A percentile compares a stretch with the other conserved stretches of the same genome.
These are phyloP conservation scores for Rhizoglyphus robini DNA, from an alignment of 1,140 invertebrate genomes.

Conservation along the genomic window DNA sequence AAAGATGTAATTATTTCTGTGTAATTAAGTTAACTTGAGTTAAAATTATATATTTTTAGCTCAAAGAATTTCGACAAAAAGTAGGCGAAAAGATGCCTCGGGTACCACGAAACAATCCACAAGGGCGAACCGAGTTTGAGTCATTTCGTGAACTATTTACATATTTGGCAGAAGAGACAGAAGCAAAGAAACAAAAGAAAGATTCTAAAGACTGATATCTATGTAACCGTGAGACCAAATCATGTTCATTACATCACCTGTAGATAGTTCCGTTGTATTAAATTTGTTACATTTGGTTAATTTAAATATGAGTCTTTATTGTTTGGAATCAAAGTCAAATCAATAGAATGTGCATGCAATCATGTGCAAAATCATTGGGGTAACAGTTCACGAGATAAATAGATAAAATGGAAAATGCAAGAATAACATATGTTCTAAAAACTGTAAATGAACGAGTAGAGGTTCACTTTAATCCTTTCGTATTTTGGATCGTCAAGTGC, in stretches of 20 bases:
- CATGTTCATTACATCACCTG: background rate
- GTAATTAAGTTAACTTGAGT: background rate
- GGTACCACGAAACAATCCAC: slow-evolving; percentile 62
- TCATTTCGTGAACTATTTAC: slow-evolving; percentile 33
- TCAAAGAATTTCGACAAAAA: slow-evolving; percentile 39
- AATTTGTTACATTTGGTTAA: no score
- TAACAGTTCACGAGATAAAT: no score
- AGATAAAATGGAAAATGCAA: no score
- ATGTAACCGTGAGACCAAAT: background rate
- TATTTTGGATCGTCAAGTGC: background rate
- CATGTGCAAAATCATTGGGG: no score
- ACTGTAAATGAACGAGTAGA: slow-evolving; percentile 2
- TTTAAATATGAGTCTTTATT: no score
- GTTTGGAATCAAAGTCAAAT: no score
- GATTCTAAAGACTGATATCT: background rate
- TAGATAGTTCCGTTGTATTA: background rate
- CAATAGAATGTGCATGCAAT: no score
- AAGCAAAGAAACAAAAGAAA: slow-evolving; percentile 23
- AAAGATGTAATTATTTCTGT: slow-evolving; percentile 45
- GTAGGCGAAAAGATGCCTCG: slow-evolving; percentile 47
- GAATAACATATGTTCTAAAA: no score
- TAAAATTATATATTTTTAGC: slow-evolving; percentile 26
- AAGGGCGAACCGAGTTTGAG: slow-evolving; percentile 68
- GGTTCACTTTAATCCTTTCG: background rate
- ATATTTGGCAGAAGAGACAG: slow-evolving; percentile 32